A percentile compares a stretch with the other conserved stretches of the same genome.
Evolutionary conservation across 2,113 vertebrate species (phyloP).

Genomic region (Atherinomorus stipes): DNA sequence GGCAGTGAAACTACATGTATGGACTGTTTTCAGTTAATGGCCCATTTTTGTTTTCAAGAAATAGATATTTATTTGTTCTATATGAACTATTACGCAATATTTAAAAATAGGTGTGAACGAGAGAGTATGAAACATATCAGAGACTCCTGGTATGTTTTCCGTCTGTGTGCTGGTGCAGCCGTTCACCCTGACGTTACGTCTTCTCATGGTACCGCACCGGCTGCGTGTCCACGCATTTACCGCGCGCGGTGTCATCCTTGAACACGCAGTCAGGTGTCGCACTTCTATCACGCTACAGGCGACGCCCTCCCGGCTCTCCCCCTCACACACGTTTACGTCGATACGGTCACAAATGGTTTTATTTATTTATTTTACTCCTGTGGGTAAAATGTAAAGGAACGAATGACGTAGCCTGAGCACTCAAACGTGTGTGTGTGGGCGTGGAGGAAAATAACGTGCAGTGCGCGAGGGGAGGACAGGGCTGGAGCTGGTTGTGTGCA

Average conservation of each 20-base stretch:
- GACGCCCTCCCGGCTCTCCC: conserved; percentile 50
- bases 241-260: conserved; percentile 78
- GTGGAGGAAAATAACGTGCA: conserved; percentile 60
- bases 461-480: conserved; percentile 37
- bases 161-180: background rate
- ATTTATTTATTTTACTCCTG: conserved; percentile 24
- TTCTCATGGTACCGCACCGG: conserved; percentile 23
- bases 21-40: too few relatives aligned
- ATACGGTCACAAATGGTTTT: background rate
- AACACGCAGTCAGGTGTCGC: conserved; percentile 84
- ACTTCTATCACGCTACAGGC: conserved; percentile 73
- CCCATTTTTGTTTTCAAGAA: too few relatives aligned
- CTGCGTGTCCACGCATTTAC: conserved; percentile 57
- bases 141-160: background rate
- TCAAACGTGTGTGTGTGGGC: conserved; percentile 49
- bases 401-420: conserved; percentile 58
- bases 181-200: conserved; percentile 31
- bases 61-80: too few relatives aligned
- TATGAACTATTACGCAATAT: too few relatives aligned
- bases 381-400: conserved; percentile 27
- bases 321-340: conserved; percentile 25
- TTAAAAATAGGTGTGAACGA: too few relatives aligned
- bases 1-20: too few relatives aligned
- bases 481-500: conserved; percentile 23
- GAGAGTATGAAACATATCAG: too few relatives aligned